Evolutionary conservation across 2,113 vertebrate species (phyloP).

Genomic region (Mesitornis unicolor): DNA sequence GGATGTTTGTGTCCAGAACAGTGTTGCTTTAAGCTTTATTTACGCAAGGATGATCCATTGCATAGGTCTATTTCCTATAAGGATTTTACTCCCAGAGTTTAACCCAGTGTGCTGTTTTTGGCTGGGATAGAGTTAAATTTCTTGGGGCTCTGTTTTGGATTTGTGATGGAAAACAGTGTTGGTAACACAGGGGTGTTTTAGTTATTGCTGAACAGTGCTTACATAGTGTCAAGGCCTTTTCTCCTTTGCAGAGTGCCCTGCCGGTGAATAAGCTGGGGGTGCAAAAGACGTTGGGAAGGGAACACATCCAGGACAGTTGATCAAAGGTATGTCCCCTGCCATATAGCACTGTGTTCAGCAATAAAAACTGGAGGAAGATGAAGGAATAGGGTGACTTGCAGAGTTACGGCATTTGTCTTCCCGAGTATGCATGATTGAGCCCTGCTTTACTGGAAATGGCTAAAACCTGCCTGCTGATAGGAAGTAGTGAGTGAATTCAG

Average conservation of each 20-base stretch:
- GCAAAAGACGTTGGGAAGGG: rapidly evolving
- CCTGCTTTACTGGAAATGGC: neutral
- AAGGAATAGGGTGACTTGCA: neutral
- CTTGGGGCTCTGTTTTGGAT: too few species aligned
- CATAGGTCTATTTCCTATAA: neutral
- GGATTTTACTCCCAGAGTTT: neutral
- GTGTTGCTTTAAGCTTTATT: neutral
- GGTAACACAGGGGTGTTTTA: too few species aligned
- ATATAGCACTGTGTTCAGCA: too few species aligned
- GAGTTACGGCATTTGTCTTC: neutral
- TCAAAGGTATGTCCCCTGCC: neutral
- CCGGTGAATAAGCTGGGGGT: neutral
- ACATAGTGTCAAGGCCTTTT: too few species aligned
- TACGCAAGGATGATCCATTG: neutral
- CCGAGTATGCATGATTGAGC: neutral
- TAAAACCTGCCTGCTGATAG: neutral
- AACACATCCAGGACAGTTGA: neutral
- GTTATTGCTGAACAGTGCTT: too few species aligned
- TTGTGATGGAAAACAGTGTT: too few species aligned
- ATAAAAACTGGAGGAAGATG: neutral
- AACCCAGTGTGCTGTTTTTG: neutral
- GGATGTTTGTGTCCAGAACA: neutral
- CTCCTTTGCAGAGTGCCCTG: neutral
- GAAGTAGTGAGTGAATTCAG: too few species aligned
- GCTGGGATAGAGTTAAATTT: too few species aligned